These are phyloP conservation scores for Megalops atlanticus DNA, from an alignment of 2,113 vertebrate genomes.

Conservation along the genomic window DNA sequence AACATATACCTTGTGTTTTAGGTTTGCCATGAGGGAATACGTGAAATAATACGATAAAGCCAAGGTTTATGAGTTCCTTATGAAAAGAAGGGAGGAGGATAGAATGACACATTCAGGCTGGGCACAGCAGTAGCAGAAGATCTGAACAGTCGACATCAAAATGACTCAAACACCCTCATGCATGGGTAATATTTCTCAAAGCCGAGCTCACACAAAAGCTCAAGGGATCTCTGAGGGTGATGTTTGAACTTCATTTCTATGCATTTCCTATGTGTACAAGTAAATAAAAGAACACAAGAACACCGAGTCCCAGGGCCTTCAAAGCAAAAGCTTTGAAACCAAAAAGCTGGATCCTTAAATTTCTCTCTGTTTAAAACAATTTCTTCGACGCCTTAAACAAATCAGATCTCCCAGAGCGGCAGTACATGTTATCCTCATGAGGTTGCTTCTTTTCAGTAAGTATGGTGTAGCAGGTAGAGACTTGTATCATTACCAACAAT, in stretches of 20 bases:
- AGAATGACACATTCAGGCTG: too few relatives aligned
- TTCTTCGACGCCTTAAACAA: background rate
- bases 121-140: too few relatives aligned
- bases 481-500: background rate
- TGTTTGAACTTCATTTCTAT: background rate
- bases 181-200: background rate
- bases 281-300: background rate
- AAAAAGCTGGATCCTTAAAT: background rate
- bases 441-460: background rate
- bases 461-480: background rate
- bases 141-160: too few relatives aligned
- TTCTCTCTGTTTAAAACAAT: background rate
- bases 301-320: background rate
- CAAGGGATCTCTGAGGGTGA: background rate
- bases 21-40: background rate
- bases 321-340: background rate
- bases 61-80: background rate
- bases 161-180: background rate
- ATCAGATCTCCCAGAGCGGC: background rate
- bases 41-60: background rate
- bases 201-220: background rate
- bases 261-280: background rate
- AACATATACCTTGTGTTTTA: background rate
- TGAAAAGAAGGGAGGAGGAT: background rate
- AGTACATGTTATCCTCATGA: background rate